Base-by-base conservation (phyloP, 2,888 invertebrate genomes). In the Hydroisotoma schaefferi region DNA sequence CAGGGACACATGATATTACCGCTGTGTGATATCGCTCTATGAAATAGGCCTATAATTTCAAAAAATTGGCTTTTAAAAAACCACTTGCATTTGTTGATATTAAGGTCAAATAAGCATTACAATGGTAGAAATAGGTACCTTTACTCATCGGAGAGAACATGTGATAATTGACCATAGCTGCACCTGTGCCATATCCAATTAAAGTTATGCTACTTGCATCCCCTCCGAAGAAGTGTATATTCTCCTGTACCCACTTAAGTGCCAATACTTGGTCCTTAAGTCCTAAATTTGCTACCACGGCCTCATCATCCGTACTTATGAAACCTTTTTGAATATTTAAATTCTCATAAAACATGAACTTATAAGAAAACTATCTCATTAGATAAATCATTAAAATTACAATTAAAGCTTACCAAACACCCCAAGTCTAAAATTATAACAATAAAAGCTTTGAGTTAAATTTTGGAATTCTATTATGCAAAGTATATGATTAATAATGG, bases 211-310 rank as follows among this genome's bases (percentile, higher is more conserved):
- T 43, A 6, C 52, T 37, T 18, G 63, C 54, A 28, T 59, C 28
- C 2, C 63, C 63, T 4, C 57, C 61, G 28, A 61, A 61, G 28
- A 28, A 26, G 2, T 47, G n/a, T 18, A 61, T 61, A 27, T 57
- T 61, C 29, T 48, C 48, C 28, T 48, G 33, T 1, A 61, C 46
- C 61, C 61, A 61, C 12, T 29, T 52, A 1, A 61, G 22, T 15
- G 61, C 57, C 33, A 61, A 25, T 2, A 59, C 55, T 33, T 63
- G 62, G 26, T 63, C 62, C 29, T 63, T 63, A 2, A 63, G 27
- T 3, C 63, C 63, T 1, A 63, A 25, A 38, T 63, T 63, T n/a
- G 60, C 57, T 1, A 57, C 57, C 1, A 52, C 22, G 18, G 52
- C 37, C 22, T 27, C 33, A 43, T 44, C 54, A 12, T 28, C 33